Base-by-base conservation (phyloP, 2,113 vertebrate genomes). In the Antechinus stuartii region DNA sequence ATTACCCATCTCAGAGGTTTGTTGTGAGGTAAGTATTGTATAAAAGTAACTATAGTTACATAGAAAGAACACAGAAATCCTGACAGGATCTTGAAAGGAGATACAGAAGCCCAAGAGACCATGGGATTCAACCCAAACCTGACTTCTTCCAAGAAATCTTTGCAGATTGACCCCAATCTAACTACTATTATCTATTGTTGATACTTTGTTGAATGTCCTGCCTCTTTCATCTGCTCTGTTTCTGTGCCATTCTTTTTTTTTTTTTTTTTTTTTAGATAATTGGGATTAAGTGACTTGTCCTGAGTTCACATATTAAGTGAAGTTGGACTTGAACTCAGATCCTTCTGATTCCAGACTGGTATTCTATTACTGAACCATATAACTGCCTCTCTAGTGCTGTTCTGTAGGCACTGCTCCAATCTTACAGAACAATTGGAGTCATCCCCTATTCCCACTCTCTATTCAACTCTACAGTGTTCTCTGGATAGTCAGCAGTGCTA, bases 41-140 rank as follows among this genome's bases (percentile, higher is more conserved):
- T 84, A 8, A 23, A 42, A 42, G 2, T 84, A n/a, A 42, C 68
- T 84, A 42, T 84, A n/a, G n/a, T 76, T 76, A 42, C 8, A 84
- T n/a, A 76, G 35, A n/a, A 76, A 76, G 35, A 76, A n/a, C 0
- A 50, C 56, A 90, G 57, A 93, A 23, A 0, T 1, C 61, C 42
- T 46, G 30, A 91, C 11, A 95, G 84, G 68, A 49, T 47, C 61
- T 89, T 94, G 27, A 53, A 61, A 94, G 56, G 92, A 95, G 91
- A 95, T 35, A 30, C 11, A 54, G 35, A n/a, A 68, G 11, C 1
- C 24, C 54, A 47, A 14, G 55, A 91, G 27, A 35, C 91, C 24
- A 16, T 54, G 30, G 91, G 50, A 92, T 52, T 91, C 7, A 35
- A 91, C 47, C 22, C 7, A n/a, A 95, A 56, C 56, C 49, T 30